Evolutionary conservation across 2,888 invertebrate genomes (phyloP).

Genomic region (Pherbina coryleti): DNA sequence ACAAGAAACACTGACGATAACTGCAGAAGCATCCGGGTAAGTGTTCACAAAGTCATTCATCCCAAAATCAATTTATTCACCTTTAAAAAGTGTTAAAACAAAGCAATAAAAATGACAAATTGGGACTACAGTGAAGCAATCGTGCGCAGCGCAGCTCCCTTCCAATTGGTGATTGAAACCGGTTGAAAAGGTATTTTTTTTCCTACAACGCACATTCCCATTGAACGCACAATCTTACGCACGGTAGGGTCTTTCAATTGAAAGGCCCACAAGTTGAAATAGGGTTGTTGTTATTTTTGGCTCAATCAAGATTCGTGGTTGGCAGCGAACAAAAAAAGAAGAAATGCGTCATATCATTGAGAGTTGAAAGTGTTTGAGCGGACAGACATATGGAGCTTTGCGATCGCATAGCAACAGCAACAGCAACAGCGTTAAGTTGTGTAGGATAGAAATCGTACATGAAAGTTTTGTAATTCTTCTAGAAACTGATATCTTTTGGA

Average conservation of each 20-base stretch:
- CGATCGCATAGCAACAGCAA: constrained; percentile 32
- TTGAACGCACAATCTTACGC: neutral
- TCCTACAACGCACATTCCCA: neutral
- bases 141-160: constrained; percentile 15
- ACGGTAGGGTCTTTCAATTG: neutral
- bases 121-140: too few relatives aligned
- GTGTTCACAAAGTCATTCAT: constrained; percentile 26
- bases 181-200: neutral
- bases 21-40: constrained; percentile 55
- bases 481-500: neutral
- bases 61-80: neutral
- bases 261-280: neutral
- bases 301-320: too few relatives aligned
- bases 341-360: constrained; percentile 15
- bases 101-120: neutral
- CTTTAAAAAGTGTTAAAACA: constrained; percentile 30
- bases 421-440: constrained; percentile 15
- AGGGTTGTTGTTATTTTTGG: neutral
- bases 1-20: constrained; percentile 49
- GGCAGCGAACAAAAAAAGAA: constrained; percentile 6
- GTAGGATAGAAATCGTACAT: neutral
- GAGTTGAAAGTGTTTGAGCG: neutral
- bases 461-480: neutral
- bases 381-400: neutral
- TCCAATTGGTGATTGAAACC: neutral